phyloP scores from a whole-genome alignment of 2,797 vertebrate genomes.

The Novumbra hubbsi region DNA sequence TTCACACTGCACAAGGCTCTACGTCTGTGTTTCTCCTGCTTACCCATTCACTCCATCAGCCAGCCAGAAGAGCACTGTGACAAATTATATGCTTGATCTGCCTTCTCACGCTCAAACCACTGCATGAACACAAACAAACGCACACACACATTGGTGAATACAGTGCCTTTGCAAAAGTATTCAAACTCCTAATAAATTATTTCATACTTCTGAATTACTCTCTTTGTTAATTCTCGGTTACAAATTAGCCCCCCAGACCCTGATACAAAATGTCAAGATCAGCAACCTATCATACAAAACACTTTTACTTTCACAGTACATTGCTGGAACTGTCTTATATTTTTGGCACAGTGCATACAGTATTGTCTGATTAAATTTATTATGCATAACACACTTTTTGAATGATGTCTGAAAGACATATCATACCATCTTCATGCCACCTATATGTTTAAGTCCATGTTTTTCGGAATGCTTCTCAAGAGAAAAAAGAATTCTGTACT shows the following conservation, averaged over 20 bases:
- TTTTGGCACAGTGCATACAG: too few species aligned
- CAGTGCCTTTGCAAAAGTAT: background rate
- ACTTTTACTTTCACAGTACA: too few species aligned
- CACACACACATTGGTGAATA: conserved; percentile 1
- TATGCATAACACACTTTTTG: too few species aligned
- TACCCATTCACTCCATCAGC: conserved; percentile 51
- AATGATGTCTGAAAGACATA: background rate
- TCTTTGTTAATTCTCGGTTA: too few species aligned
- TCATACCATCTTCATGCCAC: background rate
- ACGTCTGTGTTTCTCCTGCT: conserved; percentile 39
- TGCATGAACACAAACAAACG: conserved; percentile 11
- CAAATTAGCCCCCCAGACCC: too few species aligned
- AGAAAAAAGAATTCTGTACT: background rate
- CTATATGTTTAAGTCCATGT: background rate
- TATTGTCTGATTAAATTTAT: too few species aligned
- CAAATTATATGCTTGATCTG: conserved; percentile 51
- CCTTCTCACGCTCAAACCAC: conserved; percentile 12
- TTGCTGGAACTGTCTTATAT: too few species aligned
- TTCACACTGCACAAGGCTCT: conserved; percentile 30
- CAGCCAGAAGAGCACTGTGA: conserved; percentile 34
- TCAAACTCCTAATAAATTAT: too few species aligned
- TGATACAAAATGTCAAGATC: too few species aligned
- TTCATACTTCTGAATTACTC: too few species aligned
- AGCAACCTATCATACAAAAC: too few species aligned
- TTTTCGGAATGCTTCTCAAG: background rate